Base-by-base conservation (phyloP, 2,888 invertebrate species). In the Eucriotettix oculatus region DNA sequence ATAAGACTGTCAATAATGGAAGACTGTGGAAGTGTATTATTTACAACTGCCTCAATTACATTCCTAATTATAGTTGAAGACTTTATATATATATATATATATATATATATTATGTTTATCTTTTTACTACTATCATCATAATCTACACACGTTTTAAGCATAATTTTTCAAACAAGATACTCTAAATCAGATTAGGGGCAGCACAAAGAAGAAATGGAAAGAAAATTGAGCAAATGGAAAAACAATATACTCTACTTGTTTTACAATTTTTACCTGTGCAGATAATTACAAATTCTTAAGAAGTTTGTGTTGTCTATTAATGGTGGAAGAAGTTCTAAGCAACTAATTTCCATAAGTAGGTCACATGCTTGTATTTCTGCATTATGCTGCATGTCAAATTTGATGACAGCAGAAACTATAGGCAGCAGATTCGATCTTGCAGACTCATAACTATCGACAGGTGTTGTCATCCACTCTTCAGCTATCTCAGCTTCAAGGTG, bases 311-410 rank as follows among this genome's bases (percentile, higher is more conserved):
- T 85, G 67, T 93, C 92, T 66, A 97, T 91, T 69, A 90, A 90
- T 60, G 90, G 81, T 29, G 87, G 84, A 17, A 99, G 76, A 57
- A 96, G 75, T 68, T 92, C 89, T 56, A 99, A 77, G 63, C 84
- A 80, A 70, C 98, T 98, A 66, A 99, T 92, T 77, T 99, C 99
- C 87, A 98, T 97, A 0, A 99, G 78, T 61, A 99, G 77, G 76
- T 99, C 99, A 73, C 97, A 98, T 1, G 97, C 98, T 75, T 99
- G 98, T 0, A 96, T 92, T 76, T 99, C 99, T 1, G 98, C 98
- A 70, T 99, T 97, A 74, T 98, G 97, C 64, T 85, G 84, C 89
- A 97, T 95, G 71, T 98, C 91, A 73, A 97, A 98, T 0, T 87
- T 83, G 40, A 98, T 84, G 57, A 99, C 93, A 71, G 93, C 87